Evolutionary conservation across 2,113 vertebrate species (phyloP).

Genomic region (Prinia subflava): DNA sequence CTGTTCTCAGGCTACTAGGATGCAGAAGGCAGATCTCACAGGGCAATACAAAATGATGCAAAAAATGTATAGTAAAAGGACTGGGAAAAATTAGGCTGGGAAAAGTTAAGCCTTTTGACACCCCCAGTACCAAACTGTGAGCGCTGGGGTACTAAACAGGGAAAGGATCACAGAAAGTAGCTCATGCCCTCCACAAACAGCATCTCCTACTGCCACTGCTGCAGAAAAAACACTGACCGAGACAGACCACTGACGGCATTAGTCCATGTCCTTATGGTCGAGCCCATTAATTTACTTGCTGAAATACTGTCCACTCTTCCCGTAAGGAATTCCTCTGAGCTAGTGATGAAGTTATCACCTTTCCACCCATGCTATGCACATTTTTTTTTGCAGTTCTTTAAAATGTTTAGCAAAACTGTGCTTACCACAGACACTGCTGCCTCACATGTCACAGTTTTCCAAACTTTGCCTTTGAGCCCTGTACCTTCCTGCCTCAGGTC

Average conservation of each 20-base stretch:
- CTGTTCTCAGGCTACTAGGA: background rate
- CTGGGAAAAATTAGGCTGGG: background rate
- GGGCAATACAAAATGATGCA: background rate
- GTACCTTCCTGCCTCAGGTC: background rate
- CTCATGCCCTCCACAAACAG: background rate
- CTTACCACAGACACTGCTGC: background rate
- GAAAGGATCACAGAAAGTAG: background rate
- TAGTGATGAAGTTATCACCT: background rate
- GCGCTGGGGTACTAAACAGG: background rate
- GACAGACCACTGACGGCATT: background rate
- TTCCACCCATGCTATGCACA: background rate
- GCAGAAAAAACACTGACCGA: background rate
- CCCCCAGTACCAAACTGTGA: background rate
- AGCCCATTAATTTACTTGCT: background rate
- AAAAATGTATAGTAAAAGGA: background rate
- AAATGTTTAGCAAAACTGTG: background rate
- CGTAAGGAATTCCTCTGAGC: background rate
- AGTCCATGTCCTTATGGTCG: background rate
- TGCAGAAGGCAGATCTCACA: background rate
- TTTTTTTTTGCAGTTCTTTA: background rate
- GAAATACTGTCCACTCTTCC: background rate
- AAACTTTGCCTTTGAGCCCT: background rate
- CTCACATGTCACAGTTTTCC: background rate
- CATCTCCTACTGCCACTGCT: background rate
- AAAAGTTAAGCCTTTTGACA: background rate